Evolutionary conservation across 2,113 vertebrate genomes (phyloP), one percentile per base, ranked within the genome.

Genomic region (Girardinichthys multiradiatus): DNA sequence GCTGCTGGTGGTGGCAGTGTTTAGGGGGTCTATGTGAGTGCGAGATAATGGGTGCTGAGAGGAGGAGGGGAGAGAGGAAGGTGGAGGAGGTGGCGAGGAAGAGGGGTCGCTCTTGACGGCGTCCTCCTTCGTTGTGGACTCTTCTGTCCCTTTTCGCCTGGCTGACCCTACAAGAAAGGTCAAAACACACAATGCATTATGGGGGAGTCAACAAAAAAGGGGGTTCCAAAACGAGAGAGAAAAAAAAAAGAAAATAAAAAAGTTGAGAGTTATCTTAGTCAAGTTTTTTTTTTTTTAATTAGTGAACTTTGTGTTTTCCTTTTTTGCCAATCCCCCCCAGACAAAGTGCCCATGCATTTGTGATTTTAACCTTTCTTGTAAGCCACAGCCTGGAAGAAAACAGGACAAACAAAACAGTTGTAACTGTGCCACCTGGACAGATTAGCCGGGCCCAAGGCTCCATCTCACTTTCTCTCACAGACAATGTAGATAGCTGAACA

Each of bases 131-230:
- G 94, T 90, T 95, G 94, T 91, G 63, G 87, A 82, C 94, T 95
- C 95, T 95, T 97, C 97, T 96, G 96, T 97, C 96, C 96, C 95
- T 98, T 97, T 97, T 95, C 96, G 96, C 95, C 96, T 94, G 94
- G 97, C 96, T 97, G 96, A 96, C 97, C 97, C 97, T 98, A 98
- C 96, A 98, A 97, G 97, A 97, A 98, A 98, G 97, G 97, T 97
- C 97, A 98, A 54, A 97, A 98, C 97, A 99, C 97, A 99, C 86
- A 86, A 97, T 99, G 97, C 97, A 98, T 99, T 99, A 99, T 97
- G 97, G 97, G 97, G 97, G 97, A 95, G 97, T 95, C 90, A 94
- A 94, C 92, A 93, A 94, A 94, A 93, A 93, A 92, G 92, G 91
- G 35, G 91, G 88, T 90, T 95, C 95, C 94, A 87, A 91, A 89